Evolutionary conservation across 1,140 invertebrate species (phyloP).

Genomic region (Drosophila rhopaloa): DNA sequence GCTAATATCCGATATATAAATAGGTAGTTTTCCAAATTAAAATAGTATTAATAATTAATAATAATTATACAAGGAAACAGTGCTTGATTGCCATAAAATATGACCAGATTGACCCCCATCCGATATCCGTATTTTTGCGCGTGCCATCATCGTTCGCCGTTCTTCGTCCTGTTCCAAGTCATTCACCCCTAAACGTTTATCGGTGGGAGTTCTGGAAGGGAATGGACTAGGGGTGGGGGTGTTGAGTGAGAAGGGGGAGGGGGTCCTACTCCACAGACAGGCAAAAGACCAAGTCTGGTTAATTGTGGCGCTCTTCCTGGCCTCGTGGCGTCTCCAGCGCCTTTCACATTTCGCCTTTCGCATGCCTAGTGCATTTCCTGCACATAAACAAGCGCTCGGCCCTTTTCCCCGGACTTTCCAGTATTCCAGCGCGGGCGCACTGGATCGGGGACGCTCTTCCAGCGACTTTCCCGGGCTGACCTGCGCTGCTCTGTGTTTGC

Average conservation of each 20-base stretch:
- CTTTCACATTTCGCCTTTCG: slow-evolving; percentile 3
- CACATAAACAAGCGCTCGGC: slow-evolving; percentile 67
- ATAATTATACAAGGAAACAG: neutral
- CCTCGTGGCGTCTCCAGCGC: slow-evolving; percentile 57
- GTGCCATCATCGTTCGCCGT: slow-evolving; percentile 3
- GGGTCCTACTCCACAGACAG: slow-evolving; percentile 22
- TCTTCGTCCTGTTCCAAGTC: slow-evolving; percentile 32
- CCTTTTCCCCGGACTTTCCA: neutral
- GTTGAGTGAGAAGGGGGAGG: neutral
- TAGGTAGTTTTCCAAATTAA: too few relatives aligned
- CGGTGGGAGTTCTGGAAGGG: slow-evolving; percentile 5
- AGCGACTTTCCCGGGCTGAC: slow-evolving; percentile 40
- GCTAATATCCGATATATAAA: too few relatives aligned
- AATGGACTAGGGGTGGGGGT: too few relatives aligned
- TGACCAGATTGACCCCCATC: neutral
- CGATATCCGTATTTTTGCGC: neutral
- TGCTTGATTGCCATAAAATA: neutral
- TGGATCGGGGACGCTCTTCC: slow-evolving; percentile 8
- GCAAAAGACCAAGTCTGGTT: slow-evolving; percentile 71
- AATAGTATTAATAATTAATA: too few relatives aligned
- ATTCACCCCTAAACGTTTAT: slow-evolving; percentile 64
- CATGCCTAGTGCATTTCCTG: slow-evolving; percentile 68
- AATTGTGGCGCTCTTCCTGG: slow-evolving; percentile 71
- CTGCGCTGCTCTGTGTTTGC: slow-evolving; percentile 18
- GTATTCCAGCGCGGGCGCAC: slow-evolving; percentile 36